Evolutionary conservation across 2,888 invertebrate species (phyloP).

Genomic region (Leptogaster cylindrica): DNA sequence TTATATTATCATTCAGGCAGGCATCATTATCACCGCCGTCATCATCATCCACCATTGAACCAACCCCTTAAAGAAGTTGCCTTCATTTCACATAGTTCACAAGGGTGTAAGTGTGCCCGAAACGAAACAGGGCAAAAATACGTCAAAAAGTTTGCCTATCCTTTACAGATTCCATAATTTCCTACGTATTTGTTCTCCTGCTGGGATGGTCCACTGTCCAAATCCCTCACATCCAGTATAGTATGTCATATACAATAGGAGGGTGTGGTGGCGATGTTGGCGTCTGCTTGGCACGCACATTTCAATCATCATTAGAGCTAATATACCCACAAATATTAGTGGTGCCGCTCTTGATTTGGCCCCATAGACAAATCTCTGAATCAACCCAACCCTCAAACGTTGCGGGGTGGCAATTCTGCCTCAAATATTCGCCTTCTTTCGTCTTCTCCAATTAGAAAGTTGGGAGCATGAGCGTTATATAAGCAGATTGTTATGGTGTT

Average conservation of each 20-base stretch:
- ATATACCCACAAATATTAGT: constrained; percentile 61
- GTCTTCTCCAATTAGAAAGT: constrained; percentile 25
- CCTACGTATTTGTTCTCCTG: too few relatives aligned
- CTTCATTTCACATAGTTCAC: not conserved
- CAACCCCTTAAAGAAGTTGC: constrained; percentile 29
- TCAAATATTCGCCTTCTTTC: constrained; percentile 27
- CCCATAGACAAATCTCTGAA: constrained; percentile 9
- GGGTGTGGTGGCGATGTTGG: constrained; percentile 40
- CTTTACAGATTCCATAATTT: too few relatives aligned
- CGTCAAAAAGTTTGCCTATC: not conserved
- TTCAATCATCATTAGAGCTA: constrained; percentile 63
- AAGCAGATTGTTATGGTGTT: not conserved
- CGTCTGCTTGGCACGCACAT: constrained; percentile 54
- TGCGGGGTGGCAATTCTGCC: not conserved
- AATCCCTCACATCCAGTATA: not conserved
- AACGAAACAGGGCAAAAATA: not conserved
- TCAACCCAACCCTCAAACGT: not conserved
- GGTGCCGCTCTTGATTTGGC: constrained; percentile 42
- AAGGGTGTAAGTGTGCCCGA: not conserved
- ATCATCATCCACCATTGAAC: constrained; percentile 3
- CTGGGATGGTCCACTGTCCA: too few relatives aligned
- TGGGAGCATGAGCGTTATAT: constrained; percentile 11
- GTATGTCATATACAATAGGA: not conserved
- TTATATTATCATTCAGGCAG: constrained; percentile 32
- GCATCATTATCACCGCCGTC: constrained; percentile 3